Evolutionary conservation across 2,797 vertebrate species (phyloP), one percentile per base, ranked within the genome.

Genomic region (Gallinago solitaria): DNA sequence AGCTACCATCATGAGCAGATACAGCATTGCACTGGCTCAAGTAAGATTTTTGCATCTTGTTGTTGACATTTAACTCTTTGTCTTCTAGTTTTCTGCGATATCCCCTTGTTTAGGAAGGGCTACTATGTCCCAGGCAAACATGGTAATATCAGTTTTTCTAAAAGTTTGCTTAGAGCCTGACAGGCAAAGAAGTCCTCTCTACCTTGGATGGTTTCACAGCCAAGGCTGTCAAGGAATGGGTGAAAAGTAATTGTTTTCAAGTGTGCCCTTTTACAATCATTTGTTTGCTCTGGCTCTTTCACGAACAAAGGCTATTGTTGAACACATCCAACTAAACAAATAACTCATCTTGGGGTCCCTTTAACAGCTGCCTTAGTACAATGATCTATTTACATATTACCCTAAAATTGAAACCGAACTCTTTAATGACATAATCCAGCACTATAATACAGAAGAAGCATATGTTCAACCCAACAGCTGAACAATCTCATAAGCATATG

Each of bases 201-300:
- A 97, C 97, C 97, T 98, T 97, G 97, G 97, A 97, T 98, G 97
- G 98, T 97, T 98, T 98, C 98, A 97, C 97, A 98, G 98, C 97
- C 98, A 98, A 97, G 96, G 95, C 98, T 98, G 98, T 98, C 98
- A 98, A 96, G 97, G 97, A 97, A 97, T 98, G 98, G 98, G 97
- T 98, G 98, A 98, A 98, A 98, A 98, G 97, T 98, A 97, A 98
- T 98, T 98, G 98, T 98, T 98, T 98, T 98, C 98, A 98, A 98
- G 97, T 98, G 98, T 98, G 98, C 97, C 98, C 97, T 98, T 98
- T 98, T 98, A 98, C 97, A 98, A 98, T 98, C 98, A 98, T 98
- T 98, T 98, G 98, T 99, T 99, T 99, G 98, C 98, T 98, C 98
- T 98, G 97, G 97, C 97, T 98, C 97, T 98, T 98, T 98, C 97